Evolutionary conservation across 2,113 vertebrate genomes (phyloP), one percentile per base, ranked within the genome.

Genomic region (Oxyruncus cristatus): DNA sequence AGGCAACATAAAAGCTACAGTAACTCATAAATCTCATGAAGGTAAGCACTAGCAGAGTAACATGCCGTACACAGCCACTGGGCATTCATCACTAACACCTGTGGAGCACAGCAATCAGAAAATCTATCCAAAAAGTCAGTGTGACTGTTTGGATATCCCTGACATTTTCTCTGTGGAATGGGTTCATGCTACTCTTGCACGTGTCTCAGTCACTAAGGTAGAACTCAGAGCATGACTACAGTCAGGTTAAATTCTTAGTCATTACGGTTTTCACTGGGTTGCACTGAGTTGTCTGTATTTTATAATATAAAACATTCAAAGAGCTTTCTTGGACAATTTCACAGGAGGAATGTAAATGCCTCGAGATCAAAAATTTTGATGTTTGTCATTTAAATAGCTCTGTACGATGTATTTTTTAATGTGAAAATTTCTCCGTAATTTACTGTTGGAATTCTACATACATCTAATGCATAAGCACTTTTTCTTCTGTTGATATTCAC

Each of bases 1-100:
- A 88, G 67, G 87, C 71, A 96, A 56, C n/a, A 66, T 81, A 85
- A 95, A 96, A 95, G 9, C 10, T 76, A 75, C 33, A 73, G 21
- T 86, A 70, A 56, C 22, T 88, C 62, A 82, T 92, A 94, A 92
- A 83, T 78, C 26, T 35, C 50, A 58, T 30, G 41, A 93, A 94
- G 67, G 33, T 41, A 92, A 82, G n/a, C 22, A 50, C 20, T 86
- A 41, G 44, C 33, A 3, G 50, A 88, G 46, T 68, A 93, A 71
- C 46, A 53, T 33, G 15, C n/a, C 49, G 14, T 58, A 73, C 17
- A 78, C 22, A 82, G 11, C n/a, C 44, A 85, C 35, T 32, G 49
- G 19, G 12, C 42, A 85, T 58, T 71, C 55, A 84, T 79, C 85
- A 91, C 41, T 70, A 79, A 82, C 27, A 85, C 26, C 53, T 63